Evolutionary conservation across 2,888 invertebrate species (phyloP).

Genomic region (Morinoia aosen): DNA sequence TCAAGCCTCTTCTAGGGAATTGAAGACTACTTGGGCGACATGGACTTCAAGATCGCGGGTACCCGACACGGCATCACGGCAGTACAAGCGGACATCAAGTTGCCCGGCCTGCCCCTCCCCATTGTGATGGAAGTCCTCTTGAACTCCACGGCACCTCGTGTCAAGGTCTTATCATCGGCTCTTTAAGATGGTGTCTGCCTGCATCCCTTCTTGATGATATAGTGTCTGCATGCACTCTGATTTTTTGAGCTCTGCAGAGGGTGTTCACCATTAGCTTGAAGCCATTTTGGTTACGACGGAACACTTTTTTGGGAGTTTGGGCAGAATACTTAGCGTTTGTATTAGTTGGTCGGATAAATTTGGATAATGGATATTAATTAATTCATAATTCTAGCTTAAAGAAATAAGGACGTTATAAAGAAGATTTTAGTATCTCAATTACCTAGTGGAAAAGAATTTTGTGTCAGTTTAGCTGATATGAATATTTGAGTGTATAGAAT

Average conservation of each 20-base stretch:
- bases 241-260: too few relatives aligned
- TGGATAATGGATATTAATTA: neutral
- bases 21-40: constrained; percentile 98
- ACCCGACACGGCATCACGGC: constrained; percentile 90
- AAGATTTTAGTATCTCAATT: neutral
- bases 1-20: constrained; percentile 77
- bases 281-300: neutral
- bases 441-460: neutral
- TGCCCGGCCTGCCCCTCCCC: constrained; percentile 86
- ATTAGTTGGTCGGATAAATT: neutral
- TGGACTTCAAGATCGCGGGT: constrained; percentile 99
- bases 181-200: neutral
- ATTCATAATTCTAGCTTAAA: neutral
- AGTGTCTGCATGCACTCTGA: too few relatives aligned
- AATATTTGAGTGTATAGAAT: too few relatives aligned
- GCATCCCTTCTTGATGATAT: too few relatives aligned
- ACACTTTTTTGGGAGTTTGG: neutral
- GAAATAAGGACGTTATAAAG: too few relatives aligned
- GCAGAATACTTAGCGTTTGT: neutral
- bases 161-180: neutral
- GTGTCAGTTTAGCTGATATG: neutral
- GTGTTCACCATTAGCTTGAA: too few relatives aligned
- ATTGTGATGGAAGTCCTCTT: constrained; percentile 78
- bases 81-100: constrained; percentile 90
- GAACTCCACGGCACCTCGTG: neutral